These are phyloP conservation scores for Camponotus floridanus DNA, from an alignment of 1,140 invertebrate species.

Conservation along the genomic window DNA sequence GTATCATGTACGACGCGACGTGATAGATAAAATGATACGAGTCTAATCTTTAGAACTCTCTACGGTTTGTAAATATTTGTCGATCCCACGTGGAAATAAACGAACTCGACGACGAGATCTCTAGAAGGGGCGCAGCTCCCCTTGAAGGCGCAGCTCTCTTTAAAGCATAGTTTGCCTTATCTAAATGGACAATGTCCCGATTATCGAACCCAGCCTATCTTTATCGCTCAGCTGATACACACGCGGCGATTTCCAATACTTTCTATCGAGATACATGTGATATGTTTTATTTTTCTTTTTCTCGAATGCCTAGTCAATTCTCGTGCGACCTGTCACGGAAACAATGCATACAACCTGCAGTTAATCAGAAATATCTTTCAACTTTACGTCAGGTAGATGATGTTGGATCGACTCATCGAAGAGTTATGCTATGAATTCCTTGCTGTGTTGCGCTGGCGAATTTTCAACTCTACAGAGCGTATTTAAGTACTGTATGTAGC, in stretches of 20 bases:
- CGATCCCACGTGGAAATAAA: constrained; percentile 37
- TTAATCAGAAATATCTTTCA: background rate
- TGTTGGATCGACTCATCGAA: background rate
- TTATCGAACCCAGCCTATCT: constrained; percentile 33
- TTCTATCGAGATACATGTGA: background rate
- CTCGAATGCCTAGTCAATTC: constrained; percentile 14
- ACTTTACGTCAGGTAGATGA: background rate
- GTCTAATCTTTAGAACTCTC: constrained; percentile 40
- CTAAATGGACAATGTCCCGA: constrained; percentile 35
- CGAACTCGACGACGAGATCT: constrained; percentile 20
- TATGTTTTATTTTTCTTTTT: background rate
- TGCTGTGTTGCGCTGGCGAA: constrained; percentile 14
- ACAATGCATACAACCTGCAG: background rate
- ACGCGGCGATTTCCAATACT: constrained; percentile 31
- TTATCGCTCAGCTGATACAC: constrained; percentile 18
- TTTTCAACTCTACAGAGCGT: constrained; percentile 10
- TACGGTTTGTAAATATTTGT: constrained; percentile 35
- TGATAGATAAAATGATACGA: constrained; percentile 27
- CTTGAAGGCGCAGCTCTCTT: constrained; percentile 10
- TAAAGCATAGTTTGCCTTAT: constrained; percentile 30
- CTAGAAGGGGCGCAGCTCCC: background rate
- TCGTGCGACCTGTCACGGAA: background rate
- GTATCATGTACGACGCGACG: background rate
- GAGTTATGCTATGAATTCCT: background rate
- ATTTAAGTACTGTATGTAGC: background rate